These are phyloP conservation scores for Aporrectodea caliginosa DNA, from an alignment of 1,140 invertebrate species.

Conservation along the genomic window DNA sequence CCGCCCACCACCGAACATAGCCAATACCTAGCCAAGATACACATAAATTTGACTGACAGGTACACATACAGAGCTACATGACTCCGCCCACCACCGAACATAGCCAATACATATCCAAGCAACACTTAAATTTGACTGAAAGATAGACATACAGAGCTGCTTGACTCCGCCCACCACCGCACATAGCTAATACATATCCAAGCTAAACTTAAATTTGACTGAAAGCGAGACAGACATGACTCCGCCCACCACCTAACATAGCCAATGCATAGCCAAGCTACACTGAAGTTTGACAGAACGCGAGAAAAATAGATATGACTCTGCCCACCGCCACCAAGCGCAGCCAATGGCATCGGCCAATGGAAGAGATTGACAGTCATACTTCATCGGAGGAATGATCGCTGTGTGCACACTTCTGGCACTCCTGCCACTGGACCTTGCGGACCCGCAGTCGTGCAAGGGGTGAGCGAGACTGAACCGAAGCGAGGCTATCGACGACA, in stretches of 20 bases:
- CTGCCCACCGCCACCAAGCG: too few relatives aligned
- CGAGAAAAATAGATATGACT: background rate
- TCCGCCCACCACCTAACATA: too few relatives aligned
- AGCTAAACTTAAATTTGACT: background rate
- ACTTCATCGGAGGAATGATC: conserved; percentile 27
- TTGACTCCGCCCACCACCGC: too few relatives aligned
- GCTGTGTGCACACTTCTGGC: conserved; percentile 12
- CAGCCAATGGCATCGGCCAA: too few relatives aligned
- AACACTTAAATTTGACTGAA: too few relatives aligned
- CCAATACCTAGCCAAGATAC: too few relatives aligned
- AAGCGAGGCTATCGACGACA: background rate
- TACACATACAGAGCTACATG: too few relatives aligned
- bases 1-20: too few relatives aligned
- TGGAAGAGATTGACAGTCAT: background rate
- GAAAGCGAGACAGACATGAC: background rate
- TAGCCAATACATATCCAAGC: too few relatives aligned
- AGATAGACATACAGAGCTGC: too few relatives aligned
- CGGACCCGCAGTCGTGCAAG: background rate
- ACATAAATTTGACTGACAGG: too few relatives aligned
- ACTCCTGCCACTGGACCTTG: conserved; percentile 11
- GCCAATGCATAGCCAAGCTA: background rate
- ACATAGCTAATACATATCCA: background rate
- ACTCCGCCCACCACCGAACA: too few relatives aligned
- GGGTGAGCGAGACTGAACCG: background rate
- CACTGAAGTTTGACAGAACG: background rate